Conservation (phyloP, 2,797 vertebrate species). For the Scolopax bukidnonensis region DNA sequence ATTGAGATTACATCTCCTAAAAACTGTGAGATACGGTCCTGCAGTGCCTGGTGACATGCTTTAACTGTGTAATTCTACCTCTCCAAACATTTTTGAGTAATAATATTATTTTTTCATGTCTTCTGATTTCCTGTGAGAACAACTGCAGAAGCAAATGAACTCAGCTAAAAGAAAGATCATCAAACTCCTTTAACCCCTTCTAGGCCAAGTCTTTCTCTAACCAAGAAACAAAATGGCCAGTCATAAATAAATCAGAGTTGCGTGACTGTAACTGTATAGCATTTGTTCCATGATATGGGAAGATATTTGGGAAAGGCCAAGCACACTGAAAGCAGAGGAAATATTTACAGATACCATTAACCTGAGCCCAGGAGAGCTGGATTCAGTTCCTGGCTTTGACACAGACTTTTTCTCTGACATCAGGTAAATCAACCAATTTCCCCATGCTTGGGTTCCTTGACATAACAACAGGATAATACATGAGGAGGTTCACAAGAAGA, state of each 20-base stretch:
- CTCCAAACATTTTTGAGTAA: neutral
- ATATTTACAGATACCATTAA: neutral
- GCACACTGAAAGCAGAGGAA: neutral
- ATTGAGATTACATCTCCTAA: neutral
- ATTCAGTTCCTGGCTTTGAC: neutral
- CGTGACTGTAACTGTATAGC: neutral
- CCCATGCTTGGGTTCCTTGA: neutral
- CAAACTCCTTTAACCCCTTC: neutral
- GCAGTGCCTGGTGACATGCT: neutral
- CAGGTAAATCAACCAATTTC: neutral
- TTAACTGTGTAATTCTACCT: neutral
- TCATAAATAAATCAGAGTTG: neutral
- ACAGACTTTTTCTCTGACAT: neutral
- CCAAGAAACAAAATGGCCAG: neutral
- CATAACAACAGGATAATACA: neutral
- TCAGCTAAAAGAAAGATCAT: neutral
- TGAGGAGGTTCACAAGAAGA: neutral
- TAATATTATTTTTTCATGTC: neutral
- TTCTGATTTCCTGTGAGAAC: neutral
- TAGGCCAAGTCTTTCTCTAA: neutral
- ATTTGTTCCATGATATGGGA: neutral
- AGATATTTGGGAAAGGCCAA: fast-evolving
- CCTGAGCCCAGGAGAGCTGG: neutral
- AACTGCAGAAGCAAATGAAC: neutral
- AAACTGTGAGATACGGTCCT: neutral